Conservation (phyloP, 2,113 vertebrate species). For the Dolichotis patagonum region DNA sequence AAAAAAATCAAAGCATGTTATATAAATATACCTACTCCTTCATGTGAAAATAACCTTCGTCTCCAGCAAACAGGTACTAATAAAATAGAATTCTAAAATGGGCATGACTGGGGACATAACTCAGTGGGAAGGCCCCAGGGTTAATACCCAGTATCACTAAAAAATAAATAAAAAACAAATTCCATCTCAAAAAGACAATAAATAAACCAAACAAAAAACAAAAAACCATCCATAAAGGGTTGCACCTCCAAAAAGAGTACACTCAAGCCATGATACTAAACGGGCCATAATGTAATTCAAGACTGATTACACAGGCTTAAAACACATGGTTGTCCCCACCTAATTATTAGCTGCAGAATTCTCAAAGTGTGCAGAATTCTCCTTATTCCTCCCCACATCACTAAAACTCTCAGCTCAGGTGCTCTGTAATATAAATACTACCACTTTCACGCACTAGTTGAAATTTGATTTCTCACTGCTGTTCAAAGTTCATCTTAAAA, state of each 20-base stretch:
- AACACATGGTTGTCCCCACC: rapidly evolving
- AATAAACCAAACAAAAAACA: not conserved
- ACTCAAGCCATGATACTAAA: not conserved
- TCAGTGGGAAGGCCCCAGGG: not conserved
- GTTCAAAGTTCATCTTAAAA: not conserved
- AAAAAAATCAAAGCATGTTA: not conserved
- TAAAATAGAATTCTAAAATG: not conserved
- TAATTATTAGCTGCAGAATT: not conserved
- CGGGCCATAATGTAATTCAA: too few species aligned
- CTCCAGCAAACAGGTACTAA: not conserved
- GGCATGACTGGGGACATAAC: not conserved
- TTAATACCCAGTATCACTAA: not conserved
- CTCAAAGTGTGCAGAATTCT: not conserved
- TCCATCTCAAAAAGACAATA: too few species aligned
- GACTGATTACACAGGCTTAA: not conserved
- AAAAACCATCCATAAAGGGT: not conserved
- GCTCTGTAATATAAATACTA: not conserved
- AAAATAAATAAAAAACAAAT: not conserved
- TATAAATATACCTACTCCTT: not conserved
- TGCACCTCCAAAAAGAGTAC: not conserved
- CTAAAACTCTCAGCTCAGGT: not conserved
- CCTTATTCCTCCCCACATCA: not conserved
- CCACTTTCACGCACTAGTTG: not conserved
- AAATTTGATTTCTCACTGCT: not conserved
- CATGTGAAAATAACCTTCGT: not conserved